These are phyloP conservation scores for Heteromyza rotundicornis DNA, from an alignment of 2,888 invertebrate genomes.

Conservation along the genomic window DNA sequence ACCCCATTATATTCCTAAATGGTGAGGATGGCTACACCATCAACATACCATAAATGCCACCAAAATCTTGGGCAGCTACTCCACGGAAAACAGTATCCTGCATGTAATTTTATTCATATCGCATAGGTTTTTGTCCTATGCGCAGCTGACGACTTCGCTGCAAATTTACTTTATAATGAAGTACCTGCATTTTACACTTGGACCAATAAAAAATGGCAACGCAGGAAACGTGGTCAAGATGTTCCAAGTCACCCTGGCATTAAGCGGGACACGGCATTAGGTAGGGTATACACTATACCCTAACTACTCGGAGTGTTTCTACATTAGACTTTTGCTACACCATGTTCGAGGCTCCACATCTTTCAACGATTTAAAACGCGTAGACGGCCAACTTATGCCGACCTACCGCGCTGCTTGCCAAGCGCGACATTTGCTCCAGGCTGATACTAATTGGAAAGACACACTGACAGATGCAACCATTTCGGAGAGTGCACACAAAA, in stretches of 20 bases:
- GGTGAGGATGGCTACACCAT: constrained; percentile 10
- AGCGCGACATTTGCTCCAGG: neutral
- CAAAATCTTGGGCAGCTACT: neutral
- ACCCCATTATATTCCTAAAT: constrained; percentile 14
- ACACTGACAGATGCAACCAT: too few species aligned
- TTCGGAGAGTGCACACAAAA: too few species aligned
- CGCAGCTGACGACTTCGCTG: neutral
- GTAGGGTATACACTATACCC: neutral
- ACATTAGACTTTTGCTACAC: neutral
- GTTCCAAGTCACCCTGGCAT: neutral
- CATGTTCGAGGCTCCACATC: neutral
- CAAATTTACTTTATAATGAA: neutral
- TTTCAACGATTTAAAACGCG: neutral
- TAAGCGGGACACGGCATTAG: neutral
- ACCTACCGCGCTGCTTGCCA: neutral
- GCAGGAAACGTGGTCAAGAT: neutral
- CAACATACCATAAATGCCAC: constrained; percentile 7
- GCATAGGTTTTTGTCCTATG: neutral
- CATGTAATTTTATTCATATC: constrained; percentile 11
- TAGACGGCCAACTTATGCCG: neutral
- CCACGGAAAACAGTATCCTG: constrained; percentile 6
- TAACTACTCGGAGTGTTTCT: neutral
- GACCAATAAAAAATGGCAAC: too few species aligned
- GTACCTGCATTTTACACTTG: neutral
- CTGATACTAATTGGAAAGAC: too few species aligned